phyloP scores from a whole-genome alignment of 2,888 invertebrate species.

The Drosophila mulleri region DNA sequence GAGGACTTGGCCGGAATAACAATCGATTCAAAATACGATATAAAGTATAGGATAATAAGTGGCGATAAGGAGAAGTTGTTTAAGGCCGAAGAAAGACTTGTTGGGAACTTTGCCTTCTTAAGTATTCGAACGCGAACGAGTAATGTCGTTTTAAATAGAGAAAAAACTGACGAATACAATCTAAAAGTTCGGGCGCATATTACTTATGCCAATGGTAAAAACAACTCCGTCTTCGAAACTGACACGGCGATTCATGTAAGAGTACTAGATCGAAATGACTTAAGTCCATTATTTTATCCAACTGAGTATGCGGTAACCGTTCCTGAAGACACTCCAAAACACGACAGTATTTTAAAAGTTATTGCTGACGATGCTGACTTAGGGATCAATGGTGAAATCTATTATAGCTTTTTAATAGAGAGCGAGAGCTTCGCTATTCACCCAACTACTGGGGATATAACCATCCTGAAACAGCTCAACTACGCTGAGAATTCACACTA shows the following conservation, averaged over 20 bases:
- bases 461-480: conserved; percentile 91
- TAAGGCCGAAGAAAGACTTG: conserved; percentile 94
- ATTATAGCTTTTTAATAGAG: conserved; percentile 94
- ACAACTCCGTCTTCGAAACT: conserved; percentile 87
- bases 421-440: conserved; percentile 96
- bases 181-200: conserved; percentile 91
- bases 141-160: conserved; percentile 95
- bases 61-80: conserved; percentile 96
- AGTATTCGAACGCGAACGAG: conserved; percentile 95
- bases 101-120: conserved; percentile 98
- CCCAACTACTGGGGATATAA: conserved; percentile 95
- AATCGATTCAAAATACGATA: conserved; percentile 86
- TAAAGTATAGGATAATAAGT: conserved; percentile 94
- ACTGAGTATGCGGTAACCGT: conserved; percentile 94
- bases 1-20: conserved; percentile 93
- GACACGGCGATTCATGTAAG: conserved; percentile 90
- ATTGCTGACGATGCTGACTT: conserved; percentile 98
- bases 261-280: conserved; percentile 94
- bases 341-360: conserved; percentile 91
- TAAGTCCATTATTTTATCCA: conserved; percentile 96
- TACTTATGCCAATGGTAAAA: conserved; percentile 86
- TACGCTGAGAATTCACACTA: conserved; percentile 90
- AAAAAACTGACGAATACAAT: conserved; percentile 93
- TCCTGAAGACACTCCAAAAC: conserved; percentile 94
- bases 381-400: conserved; percentile 98